Percentiles rank a stretch among this genome's conserved stretches.
These are phyloP conservation scores for Drosophila tanythrix DNA, from an alignment of 2,888 invertebrate genomes.

Conservation along the genomic window DNA sequence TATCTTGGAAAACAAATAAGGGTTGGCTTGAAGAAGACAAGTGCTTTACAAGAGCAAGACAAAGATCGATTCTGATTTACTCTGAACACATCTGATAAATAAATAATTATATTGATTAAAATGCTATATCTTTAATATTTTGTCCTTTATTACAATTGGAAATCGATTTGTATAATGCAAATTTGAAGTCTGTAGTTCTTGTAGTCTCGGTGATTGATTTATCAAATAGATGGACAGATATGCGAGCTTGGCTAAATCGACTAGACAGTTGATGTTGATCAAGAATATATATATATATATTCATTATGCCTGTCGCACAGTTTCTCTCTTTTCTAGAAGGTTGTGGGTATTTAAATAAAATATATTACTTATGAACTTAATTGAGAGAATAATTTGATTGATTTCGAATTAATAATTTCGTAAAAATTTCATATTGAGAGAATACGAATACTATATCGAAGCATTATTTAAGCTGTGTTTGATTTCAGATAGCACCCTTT, in stretches of 20 bases:
- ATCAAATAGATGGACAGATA: neutral
- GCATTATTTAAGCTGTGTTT: neutral
- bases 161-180: neutral
- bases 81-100: no score
- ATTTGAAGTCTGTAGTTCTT: rapidly evolving
- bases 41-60: neutral
- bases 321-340: neutral
- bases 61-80: neutral
- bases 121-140: neutral
- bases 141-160: neutral
- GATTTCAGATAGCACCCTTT: neutral
- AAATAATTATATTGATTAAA: no score
- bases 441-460: neutral
- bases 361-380: neutral
- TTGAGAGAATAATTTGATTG: neutral
- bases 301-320: neutral
- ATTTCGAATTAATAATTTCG: no score
- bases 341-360: neutral
- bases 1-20: no score
- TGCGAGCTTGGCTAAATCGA: rapidly evolving
- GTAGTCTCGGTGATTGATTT: no score
- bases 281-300: neutral
- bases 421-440: no score
- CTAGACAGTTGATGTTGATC: neutral
- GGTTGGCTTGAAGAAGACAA: no score